A percentile compares a stretch with the other conserved stretches of the same genome.
phyloP scores from a whole-genome alignment of 2,888 invertebrate genomes.

The Caenorhabditis zanzibari region DNA sequence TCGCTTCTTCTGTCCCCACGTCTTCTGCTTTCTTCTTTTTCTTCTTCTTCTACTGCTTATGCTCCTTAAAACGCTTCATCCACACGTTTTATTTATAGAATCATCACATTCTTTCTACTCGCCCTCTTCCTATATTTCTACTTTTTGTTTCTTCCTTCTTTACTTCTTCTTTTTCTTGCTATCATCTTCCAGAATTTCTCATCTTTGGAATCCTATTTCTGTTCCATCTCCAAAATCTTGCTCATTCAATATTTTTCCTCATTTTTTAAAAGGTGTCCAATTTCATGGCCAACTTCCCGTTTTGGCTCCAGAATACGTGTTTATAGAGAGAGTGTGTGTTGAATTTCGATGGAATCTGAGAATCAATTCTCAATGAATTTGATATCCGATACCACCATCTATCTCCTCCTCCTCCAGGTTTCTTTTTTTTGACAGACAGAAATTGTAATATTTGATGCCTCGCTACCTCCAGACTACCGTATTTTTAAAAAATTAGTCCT shows the following conservation, averaged over 20 bases:
- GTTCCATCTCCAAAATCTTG: constrained; percentile 14
- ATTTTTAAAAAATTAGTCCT: not conserved
- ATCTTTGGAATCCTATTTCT: constrained; percentile 39
- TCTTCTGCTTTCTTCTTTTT: constrained; percentile 35
- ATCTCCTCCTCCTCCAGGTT: constrained; percentile 38
- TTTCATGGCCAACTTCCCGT: constrained; percentile 56
- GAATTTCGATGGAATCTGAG: constrained; percentile 40
- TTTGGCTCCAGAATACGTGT: constrained; percentile 54
- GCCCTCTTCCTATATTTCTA: constrained; percentile 17
- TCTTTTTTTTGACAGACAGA: constrained; percentile 37
- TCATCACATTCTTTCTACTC: constrained; percentile 32
- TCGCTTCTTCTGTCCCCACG: constrained; percentile 50
- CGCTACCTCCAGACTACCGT: constrained; percentile 19
- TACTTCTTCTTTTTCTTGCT: not conserved
- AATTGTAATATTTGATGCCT: constrained; percentile 32
- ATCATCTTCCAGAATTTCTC: constrained; percentile 36
- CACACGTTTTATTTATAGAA: constrained; percentile 60
- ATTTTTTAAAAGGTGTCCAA: constrained; percentile 30
- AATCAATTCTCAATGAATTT: constrained; percentile 56
- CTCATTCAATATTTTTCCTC: constrained; percentile 39
- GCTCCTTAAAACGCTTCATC: constrained; percentile 58
- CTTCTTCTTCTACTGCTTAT: constrained; percentile 43
- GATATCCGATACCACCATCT: constrained; percentile 56
- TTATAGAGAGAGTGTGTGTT: constrained; percentile 42
- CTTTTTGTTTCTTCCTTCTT: constrained; percentile 28